Conservation (phyloP, 2,113 vertebrate species). For the Indicator indicator region DNA sequence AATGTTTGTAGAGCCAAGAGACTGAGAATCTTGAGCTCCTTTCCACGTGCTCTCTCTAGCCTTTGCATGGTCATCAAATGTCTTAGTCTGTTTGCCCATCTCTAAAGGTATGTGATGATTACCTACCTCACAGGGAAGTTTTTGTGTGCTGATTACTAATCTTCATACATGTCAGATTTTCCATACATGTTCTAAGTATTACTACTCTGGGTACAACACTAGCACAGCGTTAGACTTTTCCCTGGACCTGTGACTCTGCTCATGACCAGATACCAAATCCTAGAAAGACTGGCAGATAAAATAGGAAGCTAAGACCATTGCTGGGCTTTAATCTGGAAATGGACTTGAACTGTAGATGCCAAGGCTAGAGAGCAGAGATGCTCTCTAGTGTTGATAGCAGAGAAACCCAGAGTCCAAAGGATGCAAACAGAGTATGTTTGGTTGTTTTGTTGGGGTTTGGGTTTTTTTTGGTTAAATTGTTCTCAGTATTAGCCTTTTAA, state of each 20-base stretch:
- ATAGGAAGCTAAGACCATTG: background rate
- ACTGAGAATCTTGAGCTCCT: background rate
- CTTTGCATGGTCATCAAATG: background rate
- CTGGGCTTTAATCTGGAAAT: background rate
- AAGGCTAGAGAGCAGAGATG: background rate
- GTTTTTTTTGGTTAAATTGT: background rate
- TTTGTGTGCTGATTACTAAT: slow-evolving; percentile 3
- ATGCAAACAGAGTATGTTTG: background rate
- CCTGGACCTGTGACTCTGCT: background rate
- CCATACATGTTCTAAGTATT: background rate
- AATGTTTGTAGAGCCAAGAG: background rate
- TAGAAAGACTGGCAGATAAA: background rate
- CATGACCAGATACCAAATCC: background rate
- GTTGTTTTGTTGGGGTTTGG: background rate
- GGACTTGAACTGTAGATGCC: background rate
- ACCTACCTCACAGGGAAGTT: slow-evolving; percentile 51
- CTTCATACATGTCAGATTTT: background rate
- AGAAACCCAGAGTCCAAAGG: background rate
- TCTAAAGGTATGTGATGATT: slow-evolving; percentile 8
- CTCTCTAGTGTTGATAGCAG: background rate
- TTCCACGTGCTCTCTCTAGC: background rate
- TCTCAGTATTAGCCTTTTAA: slow-evolving; percentile 49
- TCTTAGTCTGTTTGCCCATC: slow-evolving; percentile 32
- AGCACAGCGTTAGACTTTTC: background rate
- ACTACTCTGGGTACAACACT: background rate